Percentiles rank a stretch among this genome's conserved stretches.
These are phyloP conservation scores for Promerops cafer DNA, from an alignment of 2,113 vertebrate genomes.

Conservation along the genomic window DNA sequence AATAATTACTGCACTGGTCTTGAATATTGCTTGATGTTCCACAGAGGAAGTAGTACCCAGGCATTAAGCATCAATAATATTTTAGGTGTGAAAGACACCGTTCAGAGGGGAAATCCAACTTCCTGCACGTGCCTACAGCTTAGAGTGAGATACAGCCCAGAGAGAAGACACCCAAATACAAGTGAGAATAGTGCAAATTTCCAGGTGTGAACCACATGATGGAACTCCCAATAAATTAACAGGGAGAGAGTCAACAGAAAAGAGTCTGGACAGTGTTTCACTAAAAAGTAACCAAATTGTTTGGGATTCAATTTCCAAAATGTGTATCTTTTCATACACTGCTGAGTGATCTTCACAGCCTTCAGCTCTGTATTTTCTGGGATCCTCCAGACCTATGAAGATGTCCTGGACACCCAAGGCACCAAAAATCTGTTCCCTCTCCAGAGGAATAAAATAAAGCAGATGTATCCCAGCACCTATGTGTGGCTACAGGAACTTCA, in stretches of 20 bases:
- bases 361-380: neutral
- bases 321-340: neutral
- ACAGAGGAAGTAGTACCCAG: neutral
- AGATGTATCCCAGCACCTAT: neutral
- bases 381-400: neutral
- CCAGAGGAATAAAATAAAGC: neutral
- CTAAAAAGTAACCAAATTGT: neutral
- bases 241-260: neutral
- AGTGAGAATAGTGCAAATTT: neutral
- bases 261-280: neutral
- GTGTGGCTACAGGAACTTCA: neutral
- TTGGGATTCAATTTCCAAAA: neutral
- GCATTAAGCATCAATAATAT: neutral
- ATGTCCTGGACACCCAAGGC: neutral
- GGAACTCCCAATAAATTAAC: neutral
- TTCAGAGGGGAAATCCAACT: neutral
- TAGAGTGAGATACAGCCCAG: neutral
- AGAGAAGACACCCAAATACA: neutral
- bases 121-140: neutral
- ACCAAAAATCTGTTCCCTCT: neutral
- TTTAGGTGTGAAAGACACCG: neutral
- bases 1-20: neutral
- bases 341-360: neutral
- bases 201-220: neutral
- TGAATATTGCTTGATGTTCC: neutral